Conservation (phyloP, 2,888 invertebrate species). For the Balanococcus diminutus region DNA sequence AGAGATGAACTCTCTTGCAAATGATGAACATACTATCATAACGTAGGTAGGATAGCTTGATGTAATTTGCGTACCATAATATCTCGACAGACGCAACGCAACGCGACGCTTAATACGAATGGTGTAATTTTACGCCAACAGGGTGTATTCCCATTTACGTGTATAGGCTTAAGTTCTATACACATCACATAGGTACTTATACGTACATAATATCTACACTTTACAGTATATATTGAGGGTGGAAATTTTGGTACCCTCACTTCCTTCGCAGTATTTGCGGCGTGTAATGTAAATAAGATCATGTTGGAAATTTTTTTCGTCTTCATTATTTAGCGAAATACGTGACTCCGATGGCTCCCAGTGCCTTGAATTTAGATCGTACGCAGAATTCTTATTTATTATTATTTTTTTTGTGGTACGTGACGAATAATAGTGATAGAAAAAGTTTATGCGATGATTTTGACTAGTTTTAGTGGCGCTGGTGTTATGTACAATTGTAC, state of each 20-base stretch:
- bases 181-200: not conserved
- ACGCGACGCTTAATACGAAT: not conserved
- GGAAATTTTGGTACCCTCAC: not conserved
- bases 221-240: not conserved
- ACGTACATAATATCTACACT: not conserved
- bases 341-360: not conserved
- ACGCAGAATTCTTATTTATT: not conserved
- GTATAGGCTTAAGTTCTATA: not conserved
- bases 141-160: not conserved
- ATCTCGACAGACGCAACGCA: not conserved
- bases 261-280: not conserved
- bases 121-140: not conserved
- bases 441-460: not conserved
- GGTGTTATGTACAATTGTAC: too few species aligned
- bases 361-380: not conserved
- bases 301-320: not conserved
- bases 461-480: too few species aligned
- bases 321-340: not conserved
- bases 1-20: not conserved
- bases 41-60: not conserved
- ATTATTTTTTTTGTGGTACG: not conserved
- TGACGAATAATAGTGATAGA: not conserved
- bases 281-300: not conserved
- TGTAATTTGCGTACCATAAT: not conserved
- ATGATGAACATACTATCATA: not conserved